These are phyloP conservation scores for Aurelia aurita DNA, from an alignment of 30 jellyfish, hydroid and myxozoan species.

Conservation along the genomic window DNA sequence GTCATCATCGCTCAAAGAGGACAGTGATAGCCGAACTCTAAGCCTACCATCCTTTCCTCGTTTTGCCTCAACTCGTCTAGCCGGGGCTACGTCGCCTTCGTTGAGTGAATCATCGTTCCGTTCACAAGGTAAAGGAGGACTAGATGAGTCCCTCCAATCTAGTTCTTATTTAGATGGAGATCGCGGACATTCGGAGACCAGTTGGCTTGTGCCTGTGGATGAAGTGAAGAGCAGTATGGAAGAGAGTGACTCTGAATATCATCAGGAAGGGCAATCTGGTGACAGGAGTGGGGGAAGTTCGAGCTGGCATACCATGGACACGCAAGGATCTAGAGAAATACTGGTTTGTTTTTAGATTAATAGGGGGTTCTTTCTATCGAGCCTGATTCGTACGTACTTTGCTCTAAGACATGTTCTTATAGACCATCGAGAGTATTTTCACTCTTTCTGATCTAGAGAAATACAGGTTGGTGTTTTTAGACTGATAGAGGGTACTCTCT, in stretches of 20 bases:
- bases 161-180: constrained; percentile 1
- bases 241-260: neutral
- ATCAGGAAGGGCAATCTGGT: no score
- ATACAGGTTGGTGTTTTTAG: no score
- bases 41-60: constrained; percentile 49
- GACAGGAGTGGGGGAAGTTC: no score
- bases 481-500: no score
- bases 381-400: no score
- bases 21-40: constrained; percentile 24
- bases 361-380: no score
- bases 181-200: constrained; percentile 62
- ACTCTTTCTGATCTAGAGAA: no score
- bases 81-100: constrained; percentile 14
- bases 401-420: no score
- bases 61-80: constrained; percentile 60
- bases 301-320: no score
- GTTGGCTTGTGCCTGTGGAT: constrained; percentile 53
- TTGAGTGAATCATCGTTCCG: constrained; percentile 9
- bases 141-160: constrained; percentile 19
- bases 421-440: no score
- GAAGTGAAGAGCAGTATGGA: neutral
- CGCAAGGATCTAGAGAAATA: no score
- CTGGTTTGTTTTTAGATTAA: no score
- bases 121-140: neutral
- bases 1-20: constrained; percentile 21